Evolutionary conservation across 2,797 vertebrate species (phyloP).

Genomic region (Pseudochaenichthys georgianus): DNA sequence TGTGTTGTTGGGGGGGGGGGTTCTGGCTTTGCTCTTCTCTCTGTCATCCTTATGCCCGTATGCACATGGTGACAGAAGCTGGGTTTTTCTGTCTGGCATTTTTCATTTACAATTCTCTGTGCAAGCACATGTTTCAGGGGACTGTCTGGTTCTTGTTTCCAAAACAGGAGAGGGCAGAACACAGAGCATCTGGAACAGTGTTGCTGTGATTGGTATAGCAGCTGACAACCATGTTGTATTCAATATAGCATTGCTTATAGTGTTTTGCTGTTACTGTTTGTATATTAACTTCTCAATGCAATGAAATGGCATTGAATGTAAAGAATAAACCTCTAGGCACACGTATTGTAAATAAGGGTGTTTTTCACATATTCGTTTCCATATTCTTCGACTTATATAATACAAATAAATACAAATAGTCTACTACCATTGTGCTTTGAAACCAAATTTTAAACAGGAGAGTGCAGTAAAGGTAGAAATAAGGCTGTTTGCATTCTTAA

Average conservation of each 20-base stretch:
- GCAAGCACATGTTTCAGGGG: slow-evolving; percentile 38
- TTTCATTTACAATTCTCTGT: slow-evolving; percentile 54
- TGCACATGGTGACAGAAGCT: slow-evolving; percentile 42
- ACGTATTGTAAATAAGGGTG: neutral
- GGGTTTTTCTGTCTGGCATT: slow-evolving; percentile 46
- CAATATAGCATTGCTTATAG: neutral
- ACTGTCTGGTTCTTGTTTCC: slow-evolving; percentile 44
- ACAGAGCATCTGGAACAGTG: slow-evolving; percentile 15
- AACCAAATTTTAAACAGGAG: neutral
- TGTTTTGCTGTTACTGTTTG: neutral
- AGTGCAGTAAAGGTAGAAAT: neutral
- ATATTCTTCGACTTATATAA: neutral
- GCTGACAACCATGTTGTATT: slow-evolving; percentile 16
- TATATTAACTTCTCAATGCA: neutral
- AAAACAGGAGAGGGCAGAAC: slow-evolving; percentile 35
- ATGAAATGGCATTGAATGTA: neutral
- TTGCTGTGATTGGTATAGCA: neutral
- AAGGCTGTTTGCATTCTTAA: neutral
- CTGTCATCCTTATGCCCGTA: slow-evolving; percentile 50
- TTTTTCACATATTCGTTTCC: neutral
- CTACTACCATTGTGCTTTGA: neutral
- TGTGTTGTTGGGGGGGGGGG: neutral
- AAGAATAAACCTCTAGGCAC: neutral
- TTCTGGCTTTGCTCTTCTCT: slow-evolving; percentile 53
- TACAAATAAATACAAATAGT: neutral